Percentiles rank a stretch among this genome's conserved stretches.
These are phyloP conservation scores for Vanessa atalanta DNA, from an alignment of 1,140 invertebrate species.

Conservation along the genomic window DNA sequence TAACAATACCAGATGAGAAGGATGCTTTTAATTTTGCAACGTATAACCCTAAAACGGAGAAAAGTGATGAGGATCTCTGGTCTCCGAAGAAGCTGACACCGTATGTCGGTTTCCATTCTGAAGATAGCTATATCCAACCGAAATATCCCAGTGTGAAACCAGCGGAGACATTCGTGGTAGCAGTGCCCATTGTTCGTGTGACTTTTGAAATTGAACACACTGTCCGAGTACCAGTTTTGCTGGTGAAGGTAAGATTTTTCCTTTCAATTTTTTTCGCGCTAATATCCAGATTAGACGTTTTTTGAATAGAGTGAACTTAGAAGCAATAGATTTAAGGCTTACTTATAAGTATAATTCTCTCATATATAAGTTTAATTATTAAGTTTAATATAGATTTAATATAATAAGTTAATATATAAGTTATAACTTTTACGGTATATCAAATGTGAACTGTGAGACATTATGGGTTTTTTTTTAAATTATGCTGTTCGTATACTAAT, in stretches of 20 bases:
- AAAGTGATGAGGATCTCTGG: conserved; percentile 86
- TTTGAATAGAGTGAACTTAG: conserved; percentile 2
- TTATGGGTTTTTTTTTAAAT: too few relatives aligned
- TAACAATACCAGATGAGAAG: conserved; percentile 78
- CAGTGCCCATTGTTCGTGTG: conserved; percentile 80
- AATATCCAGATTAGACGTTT: background rate
- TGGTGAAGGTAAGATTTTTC: conserved; percentile 62
- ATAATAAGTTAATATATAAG: too few relatives aligned
- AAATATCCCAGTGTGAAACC: conserved; percentile 66
- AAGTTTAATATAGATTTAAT: too few relatives aligned
- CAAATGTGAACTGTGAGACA: too few relatives aligned
- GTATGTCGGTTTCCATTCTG: conserved; percentile 52
- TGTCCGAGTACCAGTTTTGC: conserved; percentile 68
- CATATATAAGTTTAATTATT: too few relatives aligned
- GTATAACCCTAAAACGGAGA: conserved; percentile 65
- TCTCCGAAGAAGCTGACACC: conserved; percentile 83
- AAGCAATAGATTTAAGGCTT: too few relatives aligned
- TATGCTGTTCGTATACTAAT: background rate
- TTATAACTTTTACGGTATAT: too few relatives aligned
- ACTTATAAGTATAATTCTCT: too few relatives aligned
- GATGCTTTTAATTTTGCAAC: conserved; percentile 69
- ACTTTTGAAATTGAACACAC: conserved; percentile 83
- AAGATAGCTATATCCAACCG: conserved; percentile 66
- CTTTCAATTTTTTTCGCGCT: too few relatives aligned
- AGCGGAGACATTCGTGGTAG: conserved; percentile 79